phyloP scores from a whole-genome alignment of 2,113 vertebrate species.

The Cardinalis cardinalis region DNA sequence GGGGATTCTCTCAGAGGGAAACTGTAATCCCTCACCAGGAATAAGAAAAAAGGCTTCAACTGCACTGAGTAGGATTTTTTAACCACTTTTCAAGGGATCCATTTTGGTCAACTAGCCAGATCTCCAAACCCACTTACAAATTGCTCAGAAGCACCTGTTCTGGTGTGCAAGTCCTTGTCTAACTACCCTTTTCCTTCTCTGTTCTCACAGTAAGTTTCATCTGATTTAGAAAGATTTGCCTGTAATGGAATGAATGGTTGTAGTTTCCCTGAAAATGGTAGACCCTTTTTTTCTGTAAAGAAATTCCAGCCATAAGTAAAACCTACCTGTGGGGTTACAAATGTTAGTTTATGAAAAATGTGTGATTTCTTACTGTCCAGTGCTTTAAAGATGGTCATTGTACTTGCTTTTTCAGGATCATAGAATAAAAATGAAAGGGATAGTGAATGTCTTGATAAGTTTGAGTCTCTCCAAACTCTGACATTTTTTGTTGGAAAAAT shows the following conservation, averaged over 20 bases:
- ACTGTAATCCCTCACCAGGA: not conserved
- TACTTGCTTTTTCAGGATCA: not conserved
- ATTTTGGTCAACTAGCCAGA: not conserved
- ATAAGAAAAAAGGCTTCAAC: not conserved
- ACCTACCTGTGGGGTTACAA: fast-evolving
- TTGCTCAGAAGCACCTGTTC: not conserved
- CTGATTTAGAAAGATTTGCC: not conserved
- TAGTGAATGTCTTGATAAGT: not conserved
- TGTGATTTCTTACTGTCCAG: not conserved
- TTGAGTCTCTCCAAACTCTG: not conserved
- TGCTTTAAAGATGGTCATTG: not conserved
- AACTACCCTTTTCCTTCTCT: not conserved
- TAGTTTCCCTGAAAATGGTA: not conserved
- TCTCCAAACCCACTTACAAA: not conserved
- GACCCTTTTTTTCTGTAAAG: not conserved
- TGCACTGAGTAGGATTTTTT: not conserved
- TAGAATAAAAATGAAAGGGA: not conserved
- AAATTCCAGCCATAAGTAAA: not conserved
- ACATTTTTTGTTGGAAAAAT: not conserved
- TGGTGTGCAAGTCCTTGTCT: not conserved
- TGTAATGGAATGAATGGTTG: not conserved
- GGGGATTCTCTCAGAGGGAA: not conserved
- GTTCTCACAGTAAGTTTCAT: not conserved
- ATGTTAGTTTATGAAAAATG: not conserved
- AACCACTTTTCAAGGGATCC: not conserved